Conservation (phyloP, 1,140 invertebrate genomes). For the Eumaeus atala region DNA sequence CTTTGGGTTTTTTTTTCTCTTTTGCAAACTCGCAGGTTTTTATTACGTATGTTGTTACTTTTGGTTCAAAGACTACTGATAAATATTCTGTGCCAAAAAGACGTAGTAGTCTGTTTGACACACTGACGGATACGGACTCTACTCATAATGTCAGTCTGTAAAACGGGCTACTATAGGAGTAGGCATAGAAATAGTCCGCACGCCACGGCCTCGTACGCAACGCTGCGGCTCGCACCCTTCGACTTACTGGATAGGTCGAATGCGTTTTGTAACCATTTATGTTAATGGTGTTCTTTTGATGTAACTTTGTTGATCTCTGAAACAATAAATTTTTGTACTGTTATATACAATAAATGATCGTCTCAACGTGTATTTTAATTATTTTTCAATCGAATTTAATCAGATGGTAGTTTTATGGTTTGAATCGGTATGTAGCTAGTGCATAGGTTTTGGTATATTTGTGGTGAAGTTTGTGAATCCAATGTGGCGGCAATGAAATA, state of each 20-base stretch:
- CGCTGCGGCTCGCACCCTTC: not conserved
- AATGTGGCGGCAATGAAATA: not conserved
- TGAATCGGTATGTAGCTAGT: conserved; percentile 4
- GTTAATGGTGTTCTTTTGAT: conserved; percentile 5
- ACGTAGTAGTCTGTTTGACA: too few relatives aligned
- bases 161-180: too few relatives aligned
- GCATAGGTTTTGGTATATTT: conserved; percentile 5
- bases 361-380: conserved; percentile 3
- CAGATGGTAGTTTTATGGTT: not conserved
- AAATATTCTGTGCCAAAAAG: too few relatives aligned
- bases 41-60: too few relatives aligned
- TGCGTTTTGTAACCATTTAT: not conserved
- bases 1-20: too few relatives aligned
- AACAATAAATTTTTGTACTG: conserved; percentile 7
- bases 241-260: conserved; percentile 9
- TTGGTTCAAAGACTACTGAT: too few relatives aligned
- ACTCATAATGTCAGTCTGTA: too few relatives aligned
- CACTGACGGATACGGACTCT: too few relatives aligned
- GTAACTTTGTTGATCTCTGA: conserved; percentile 8
- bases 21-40: too few relatives aligned
- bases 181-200: not conserved
- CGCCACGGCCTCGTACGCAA: not conserved
- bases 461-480: conserved; percentile 1
- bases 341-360: conserved; percentile 6
- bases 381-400: conserved; percentile 6